A percentile compares a stretch with the other conserved stretches of the same genome.
Conservation (phyloP, 2,797 vertebrate genomes). For the Onychomys arenicola region DNA sequence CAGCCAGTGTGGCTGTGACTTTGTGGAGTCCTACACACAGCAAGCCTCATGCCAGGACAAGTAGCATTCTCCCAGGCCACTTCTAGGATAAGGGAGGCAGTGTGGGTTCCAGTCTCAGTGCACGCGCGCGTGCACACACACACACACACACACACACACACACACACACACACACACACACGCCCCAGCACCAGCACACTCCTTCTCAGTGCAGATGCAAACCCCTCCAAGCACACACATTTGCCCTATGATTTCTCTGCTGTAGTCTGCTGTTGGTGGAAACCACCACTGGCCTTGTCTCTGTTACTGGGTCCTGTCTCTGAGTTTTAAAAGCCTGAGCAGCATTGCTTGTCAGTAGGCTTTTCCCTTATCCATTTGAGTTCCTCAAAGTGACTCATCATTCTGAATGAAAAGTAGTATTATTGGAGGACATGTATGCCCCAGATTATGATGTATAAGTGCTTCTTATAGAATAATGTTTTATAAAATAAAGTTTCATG, state of each 20-base stretch:
- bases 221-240: neutral
- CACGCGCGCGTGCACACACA: neutral
- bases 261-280: neutral
- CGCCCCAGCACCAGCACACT: neutral
- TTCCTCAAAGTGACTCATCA: neutral
- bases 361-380: neutral
- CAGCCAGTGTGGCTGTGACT: accelerated
- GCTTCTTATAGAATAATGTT: neutral
- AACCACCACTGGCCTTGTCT: neutral
- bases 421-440: neutral
- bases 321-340: neutral
- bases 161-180: neutral
- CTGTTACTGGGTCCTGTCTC: neutral
- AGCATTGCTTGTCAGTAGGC: neutral
- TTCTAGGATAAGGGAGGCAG: neutral
- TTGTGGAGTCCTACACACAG: neutral
- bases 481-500: neutral
- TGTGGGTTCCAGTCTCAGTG: neutral
- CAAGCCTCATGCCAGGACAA: neutral
- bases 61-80: neutral
- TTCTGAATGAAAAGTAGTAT: neutral
- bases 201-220: neutral
- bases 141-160: too few relatives aligned
- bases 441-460: neutral
- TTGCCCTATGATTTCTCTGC: neutral